Evolutionary conservation across 2,113 vertebrate species (phyloP), one percentile per base, ranked within the genome.

Genomic region (Triplophysa siluroides): DNA sequence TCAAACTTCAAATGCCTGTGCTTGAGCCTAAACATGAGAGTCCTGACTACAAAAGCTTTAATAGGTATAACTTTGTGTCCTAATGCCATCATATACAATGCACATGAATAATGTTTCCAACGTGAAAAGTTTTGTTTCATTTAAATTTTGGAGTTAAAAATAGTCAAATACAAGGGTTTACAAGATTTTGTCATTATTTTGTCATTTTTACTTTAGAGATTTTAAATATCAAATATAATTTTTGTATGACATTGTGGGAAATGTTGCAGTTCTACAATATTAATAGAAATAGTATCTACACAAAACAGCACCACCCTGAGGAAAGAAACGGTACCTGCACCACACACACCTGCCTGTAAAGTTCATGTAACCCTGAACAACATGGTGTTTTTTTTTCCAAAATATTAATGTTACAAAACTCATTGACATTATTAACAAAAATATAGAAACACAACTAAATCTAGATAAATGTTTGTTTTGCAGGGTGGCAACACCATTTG

Each of bases 401-500:
- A 45, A 45, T 45, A 45, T 45, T 2, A 11, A 45, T 45, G 43
- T 45, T 1, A 26, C 16, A 41, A 64, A 29, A 12, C 3, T 29
- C 14, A 26, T 63, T 13, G 5, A 29, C 24, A 7, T 16, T 29
- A 29, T 14, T 26, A 12, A 16, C 24, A 58, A 21, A n/a, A 21
- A 58, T 58, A 58, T 8, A 58, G 19, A 8, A 58, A 10, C 2
- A 21, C 7, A n/a, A 21, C 1, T 21, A 21, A 21, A 21, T 9
- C 19, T 21, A n/a, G 16, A 18, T 56, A 52, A 26, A 52, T 29
- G 21, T 66, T 52, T 38, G 19, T 5, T 75, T 9, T n/a, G 64
- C 92, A 99, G 98, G 91, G 97, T 98, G 61, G 98, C 98, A 69
- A 99, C 94, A 76, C 98, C 98, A 26, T 99, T 94, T 80, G 98